These are phyloP conservation scores for Drosophila testacea DNA, from an alignment of 2,888 invertebrate species.

Conservation along the genomic window DNA sequence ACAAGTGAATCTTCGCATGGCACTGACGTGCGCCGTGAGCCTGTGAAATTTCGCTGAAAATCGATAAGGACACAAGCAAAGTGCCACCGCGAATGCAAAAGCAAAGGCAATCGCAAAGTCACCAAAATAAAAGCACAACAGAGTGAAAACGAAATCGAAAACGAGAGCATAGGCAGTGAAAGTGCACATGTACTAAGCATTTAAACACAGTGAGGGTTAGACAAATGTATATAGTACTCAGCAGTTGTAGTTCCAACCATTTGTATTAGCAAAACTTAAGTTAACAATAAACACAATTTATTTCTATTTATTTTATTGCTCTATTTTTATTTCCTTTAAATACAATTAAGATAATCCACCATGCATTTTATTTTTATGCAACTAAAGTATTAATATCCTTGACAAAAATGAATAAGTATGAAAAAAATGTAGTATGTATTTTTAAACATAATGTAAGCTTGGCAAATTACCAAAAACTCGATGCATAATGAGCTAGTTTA, in stretches of 20 bases:
- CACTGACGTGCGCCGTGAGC: constrained; percentile 76
- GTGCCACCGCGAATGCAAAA: constrained; percentile 59
- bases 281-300: too few relatives aligned
- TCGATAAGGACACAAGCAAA: constrained; percentile 71
- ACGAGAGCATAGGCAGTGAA: constrained; percentile 73
- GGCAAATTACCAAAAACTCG: too few relatives aligned
- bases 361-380: too few relatives aligned
- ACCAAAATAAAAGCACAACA: constrained; percentile 65
- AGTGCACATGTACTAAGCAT: constrained; percentile 74
- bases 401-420: too few relatives aligned
- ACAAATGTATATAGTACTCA: neutral
- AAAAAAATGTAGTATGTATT: too few relatives aligned
- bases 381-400: too few relatives aligned
- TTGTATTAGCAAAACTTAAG: too few relatives aligned
- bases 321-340: neutral
- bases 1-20: constrained; percentile 77
- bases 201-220: constrained; percentile 41
- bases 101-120: constrained; percentile 63
- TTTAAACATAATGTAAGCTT: too few relatives aligned
- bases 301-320: neutral
- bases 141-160: constrained; percentile 46
- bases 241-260: neutral
- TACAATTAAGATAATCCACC: neutral
- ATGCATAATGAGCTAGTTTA: too few relatives aligned
- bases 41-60: constrained; percentile 81